Conservation (phyloP, 2,113 vertebrate genomes). For the Carollia perspicillata region DNA sequence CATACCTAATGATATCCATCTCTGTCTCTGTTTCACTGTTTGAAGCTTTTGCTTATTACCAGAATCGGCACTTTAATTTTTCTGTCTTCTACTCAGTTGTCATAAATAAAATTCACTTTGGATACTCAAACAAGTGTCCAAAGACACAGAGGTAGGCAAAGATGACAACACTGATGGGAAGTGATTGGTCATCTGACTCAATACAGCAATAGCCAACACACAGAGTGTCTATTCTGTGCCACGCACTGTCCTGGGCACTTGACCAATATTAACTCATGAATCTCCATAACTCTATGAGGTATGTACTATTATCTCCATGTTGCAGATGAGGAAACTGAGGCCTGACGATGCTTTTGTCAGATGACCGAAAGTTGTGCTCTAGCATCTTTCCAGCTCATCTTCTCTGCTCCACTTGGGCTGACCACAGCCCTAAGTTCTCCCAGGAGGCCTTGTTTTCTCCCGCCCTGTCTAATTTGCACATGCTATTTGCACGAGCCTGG, state of each 20-base stretch:
- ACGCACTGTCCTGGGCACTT: background rate
- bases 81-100: slow-evolving; percentile 47
- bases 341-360: too few relatives aligned
- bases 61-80: slow-evolving; percentile 7
- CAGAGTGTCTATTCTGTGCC: background rate
- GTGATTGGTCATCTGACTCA: background rate
- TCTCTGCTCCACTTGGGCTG: background rate
- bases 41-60: background rate
- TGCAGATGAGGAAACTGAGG: background rate
- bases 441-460: background rate
- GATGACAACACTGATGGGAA: background rate
- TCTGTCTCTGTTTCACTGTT: background rate
- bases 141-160: background rate
- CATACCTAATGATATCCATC: slow-evolving; percentile 18
- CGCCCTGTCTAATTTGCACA: background rate
- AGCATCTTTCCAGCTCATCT: background rate
- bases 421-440: background rate
- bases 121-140: background rate
- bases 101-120: slow-evolving; percentile 44
- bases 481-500: background rate
- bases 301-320: background rate
- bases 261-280: background rate
- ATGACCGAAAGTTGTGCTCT: background rate
- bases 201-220: background rate
- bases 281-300: background rate